phyloP scores from a whole-genome alignment of 1,140 invertebrate genomes.

The Pseudoatta argentina region DNA sequence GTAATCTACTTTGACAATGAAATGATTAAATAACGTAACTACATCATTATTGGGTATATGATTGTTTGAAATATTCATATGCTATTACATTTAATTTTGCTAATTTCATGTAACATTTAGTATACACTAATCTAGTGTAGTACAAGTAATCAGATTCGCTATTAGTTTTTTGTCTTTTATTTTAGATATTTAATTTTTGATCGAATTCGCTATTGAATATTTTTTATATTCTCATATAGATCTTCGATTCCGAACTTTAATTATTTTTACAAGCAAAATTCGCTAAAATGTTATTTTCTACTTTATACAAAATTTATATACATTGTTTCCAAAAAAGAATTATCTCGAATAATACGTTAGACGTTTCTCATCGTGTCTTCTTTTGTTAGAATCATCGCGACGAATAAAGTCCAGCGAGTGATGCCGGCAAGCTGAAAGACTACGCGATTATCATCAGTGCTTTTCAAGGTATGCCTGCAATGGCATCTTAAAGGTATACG shows the following conservation, averaged over 20 bases:
- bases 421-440: conserved; percentile 23
- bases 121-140: too few species aligned
- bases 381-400: neutral
- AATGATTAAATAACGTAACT: too few species aligned
- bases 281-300: neutral
- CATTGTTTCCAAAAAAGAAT: conserved; percentile 13
- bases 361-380: neutral
- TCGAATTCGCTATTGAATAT: too few species aligned
- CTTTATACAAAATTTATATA: neutral
- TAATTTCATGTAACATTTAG: too few species aligned
- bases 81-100: too few species aligned
- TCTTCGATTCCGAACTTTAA: neutral
- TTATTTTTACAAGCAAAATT: neutral
- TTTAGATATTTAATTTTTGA: too few species aligned
- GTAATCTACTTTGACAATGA: too few species aligned
- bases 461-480: conserved; percentile 33
- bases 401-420: conserved; percentile 33
- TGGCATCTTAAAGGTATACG: conserved; percentile 42
- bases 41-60: too few species aligned
- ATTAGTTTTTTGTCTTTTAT: too few species aligned
- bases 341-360: neutral
- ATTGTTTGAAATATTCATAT: too few species aligned
- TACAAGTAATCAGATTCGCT: too few species aligned
- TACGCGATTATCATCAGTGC: conserved; percentile 42
- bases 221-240: neutral